Conservation (phyloP, 92 coral and sea anemone species). For the Micromussa lordhowensis region DNA sequence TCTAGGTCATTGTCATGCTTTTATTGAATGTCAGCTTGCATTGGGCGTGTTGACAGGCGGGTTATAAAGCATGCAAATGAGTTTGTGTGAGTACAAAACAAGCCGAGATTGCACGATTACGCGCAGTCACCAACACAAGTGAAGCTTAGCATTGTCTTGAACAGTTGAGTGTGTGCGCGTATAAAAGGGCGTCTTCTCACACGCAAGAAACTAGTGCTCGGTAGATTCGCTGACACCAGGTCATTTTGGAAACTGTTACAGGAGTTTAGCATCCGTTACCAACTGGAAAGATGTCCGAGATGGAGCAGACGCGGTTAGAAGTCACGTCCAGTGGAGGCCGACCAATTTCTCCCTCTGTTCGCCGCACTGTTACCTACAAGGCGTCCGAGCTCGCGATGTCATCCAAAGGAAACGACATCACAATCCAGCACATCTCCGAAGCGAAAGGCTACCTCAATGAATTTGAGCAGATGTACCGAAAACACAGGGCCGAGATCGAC, state of each 20-base stretch:
- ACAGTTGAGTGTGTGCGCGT: background rate
- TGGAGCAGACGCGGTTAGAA: slow-evolving; percentile 47
- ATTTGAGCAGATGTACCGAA: slow-evolving; percentile 91
- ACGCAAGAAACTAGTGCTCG: background rate
- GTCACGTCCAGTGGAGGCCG: slow-evolving; percentile 2
- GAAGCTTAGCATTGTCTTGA: background rate
- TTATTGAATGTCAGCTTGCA: slow-evolving; percentile 7
- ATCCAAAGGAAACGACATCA: slow-evolving; percentile 64
- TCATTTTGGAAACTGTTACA: slow-evolving; percentile 12
- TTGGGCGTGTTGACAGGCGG: slow-evolving; percentile 49
- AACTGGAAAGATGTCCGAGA: slow-evolving; percentile 33
- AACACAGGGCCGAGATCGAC: slow-evolving; percentile 84
- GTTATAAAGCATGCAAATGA: slow-evolving; percentile 41
- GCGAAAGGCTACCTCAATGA: slow-evolving; percentile 95
- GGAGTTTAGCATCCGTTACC: background rate
- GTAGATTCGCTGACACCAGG: slow-evolving; percentile 1
- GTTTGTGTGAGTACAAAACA: slow-evolving; percentile 20
- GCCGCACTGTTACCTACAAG: slow-evolving; percentile 63
- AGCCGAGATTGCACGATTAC: background rate
- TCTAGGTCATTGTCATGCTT: slow-evolving; percentile 29
- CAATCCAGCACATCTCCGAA: slow-evolving; percentile 92
- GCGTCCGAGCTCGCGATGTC: slow-evolving; percentile 37
- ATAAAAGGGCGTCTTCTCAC: background rate
- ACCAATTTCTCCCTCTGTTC: slow-evolving; percentile 33
- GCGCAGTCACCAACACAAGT: slow-evolving; percentile 17